Evolutionary conservation across 2,888 invertebrate species (phyloP).

Genomic region (Endomychus coccineus): DNA sequence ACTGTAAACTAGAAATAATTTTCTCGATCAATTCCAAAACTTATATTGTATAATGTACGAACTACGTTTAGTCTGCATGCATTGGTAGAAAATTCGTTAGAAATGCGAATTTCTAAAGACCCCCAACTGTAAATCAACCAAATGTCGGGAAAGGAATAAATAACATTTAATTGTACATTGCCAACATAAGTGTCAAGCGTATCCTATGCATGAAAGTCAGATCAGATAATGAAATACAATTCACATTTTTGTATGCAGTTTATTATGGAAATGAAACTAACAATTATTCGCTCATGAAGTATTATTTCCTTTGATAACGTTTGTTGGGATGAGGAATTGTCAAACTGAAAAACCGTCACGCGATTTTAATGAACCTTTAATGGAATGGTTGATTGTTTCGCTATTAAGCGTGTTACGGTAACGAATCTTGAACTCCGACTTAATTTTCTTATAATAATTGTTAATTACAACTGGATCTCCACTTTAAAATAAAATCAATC

Average conservation of each 20-base stretch:
- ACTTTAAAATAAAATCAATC: too few relatives aligned
- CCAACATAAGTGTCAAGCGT: slow-evolving; percentile 27
- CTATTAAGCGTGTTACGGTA: slow-evolving; percentile 23
- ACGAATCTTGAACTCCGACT: slow-evolving; percentile 19
- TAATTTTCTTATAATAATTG: too few relatives aligned
- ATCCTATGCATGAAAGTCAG: slow-evolving; percentile 21
- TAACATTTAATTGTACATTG: slow-evolving; percentile 27
- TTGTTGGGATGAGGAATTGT: slow-evolving; percentile 21
- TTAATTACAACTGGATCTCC: too few relatives aligned
- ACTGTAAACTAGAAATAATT: too few relatives aligned
- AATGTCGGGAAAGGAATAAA: slow-evolving; percentile 24
- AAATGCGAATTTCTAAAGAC: too few relatives aligned
- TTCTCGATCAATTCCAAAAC: too few relatives aligned
- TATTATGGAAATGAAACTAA: slow-evolving; percentile 26
- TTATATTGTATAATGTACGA: too few relatives aligned
- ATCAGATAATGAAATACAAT: slow-evolving; percentile 16
- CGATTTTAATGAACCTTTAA: slow-evolving; percentile 19
- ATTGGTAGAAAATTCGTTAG: too few relatives aligned
- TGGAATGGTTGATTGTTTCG: slow-evolving; percentile 30
- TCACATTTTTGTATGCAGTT: slow-evolving; percentile 15
- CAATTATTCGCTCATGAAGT: slow-evolving; percentile 33
- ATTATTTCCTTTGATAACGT: slow-evolving; percentile 32
- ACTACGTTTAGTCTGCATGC: too few relatives aligned
- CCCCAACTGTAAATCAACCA: too few relatives aligned
- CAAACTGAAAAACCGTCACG: slow-evolving; percentile 9